Evolutionary conservation across 2,888 invertebrate species (phyloP).

Genomic region (Lasioglossum figueresi): DNA sequence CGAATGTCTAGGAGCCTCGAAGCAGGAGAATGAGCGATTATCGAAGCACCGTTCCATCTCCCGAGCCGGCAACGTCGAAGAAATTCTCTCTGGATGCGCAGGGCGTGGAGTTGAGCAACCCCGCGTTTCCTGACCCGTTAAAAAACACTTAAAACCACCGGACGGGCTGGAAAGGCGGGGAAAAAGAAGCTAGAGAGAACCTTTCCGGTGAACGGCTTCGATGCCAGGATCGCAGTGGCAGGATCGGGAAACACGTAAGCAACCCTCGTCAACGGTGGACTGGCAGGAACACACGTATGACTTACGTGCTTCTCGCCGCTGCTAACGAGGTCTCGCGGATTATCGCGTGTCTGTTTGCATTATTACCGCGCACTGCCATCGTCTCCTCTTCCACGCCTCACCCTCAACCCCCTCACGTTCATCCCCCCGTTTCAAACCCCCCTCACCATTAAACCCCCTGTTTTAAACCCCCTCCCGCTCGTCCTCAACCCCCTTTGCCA

Average conservation of each 20-base stretch:
- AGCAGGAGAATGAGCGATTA: slow-evolving; percentile 8
- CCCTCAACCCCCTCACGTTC: slow-evolving; percentile 1
- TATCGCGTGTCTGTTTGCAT: slow-evolving; percentile 81
- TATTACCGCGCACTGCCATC: slow-evolving; percentile 67
- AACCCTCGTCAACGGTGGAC: slow-evolving; percentile 49
- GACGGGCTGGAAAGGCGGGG: neutral
- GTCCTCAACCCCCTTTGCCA: neutral
- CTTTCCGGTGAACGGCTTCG: neutral
- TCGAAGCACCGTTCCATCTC: neutral
- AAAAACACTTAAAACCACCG: slow-evolving; percentile 32
- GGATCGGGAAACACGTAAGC: slow-evolving; percentile 40
- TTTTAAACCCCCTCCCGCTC: neutral
- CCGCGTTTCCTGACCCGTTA: slow-evolving; percentile 21
- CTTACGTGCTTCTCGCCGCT: slow-evolving; percentile 55
- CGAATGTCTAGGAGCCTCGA: neutral
- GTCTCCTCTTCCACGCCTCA: slow-evolving; percentile 27
- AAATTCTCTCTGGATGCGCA: neutral
- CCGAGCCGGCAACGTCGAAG: neutral
- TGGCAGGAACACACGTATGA: slow-evolving; percentile 61
- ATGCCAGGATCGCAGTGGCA: neutral
- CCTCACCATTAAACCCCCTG: neutral
- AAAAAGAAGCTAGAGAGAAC: neutral
- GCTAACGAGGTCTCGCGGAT: slow-evolving; percentile 72
- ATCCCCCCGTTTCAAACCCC: neutral
- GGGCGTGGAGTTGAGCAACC: neutral